These are phyloP conservation scores for Crypturellus tataupa DNA, from an alignment of 2,797 vertebrate species.

Conservation along the genomic window DNA sequence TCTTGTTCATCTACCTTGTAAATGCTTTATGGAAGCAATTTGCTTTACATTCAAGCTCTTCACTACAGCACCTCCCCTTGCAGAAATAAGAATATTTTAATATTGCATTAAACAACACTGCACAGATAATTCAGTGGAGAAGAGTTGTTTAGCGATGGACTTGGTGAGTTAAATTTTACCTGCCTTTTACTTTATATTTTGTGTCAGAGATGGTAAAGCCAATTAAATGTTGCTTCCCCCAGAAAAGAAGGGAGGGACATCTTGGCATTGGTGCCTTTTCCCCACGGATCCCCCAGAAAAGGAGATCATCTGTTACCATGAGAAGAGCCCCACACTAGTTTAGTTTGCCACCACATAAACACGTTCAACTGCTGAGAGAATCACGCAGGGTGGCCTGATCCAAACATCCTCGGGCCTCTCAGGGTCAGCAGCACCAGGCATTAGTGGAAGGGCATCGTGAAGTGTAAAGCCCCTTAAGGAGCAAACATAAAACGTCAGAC, in stretches of 20 bases:
- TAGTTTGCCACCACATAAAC: background rate
- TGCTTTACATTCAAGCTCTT: background rate
- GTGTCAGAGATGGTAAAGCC: background rate
- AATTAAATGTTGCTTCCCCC: background rate
- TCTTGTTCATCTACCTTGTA: background rate
- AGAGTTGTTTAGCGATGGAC: background rate
- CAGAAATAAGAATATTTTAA: background rate
- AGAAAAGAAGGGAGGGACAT: background rate
- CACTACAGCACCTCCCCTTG: background rate
- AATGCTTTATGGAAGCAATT: background rate
- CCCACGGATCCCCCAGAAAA: background rate
- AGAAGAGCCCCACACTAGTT: background rate
- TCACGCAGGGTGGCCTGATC: background rate
- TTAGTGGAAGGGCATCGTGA: background rate
- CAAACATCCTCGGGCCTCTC: background rate
- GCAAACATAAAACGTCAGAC: background rate
- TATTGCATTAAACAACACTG: background rate
- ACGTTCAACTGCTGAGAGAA: background rate
- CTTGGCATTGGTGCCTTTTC: rapidly evolving
- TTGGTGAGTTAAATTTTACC: background rate
- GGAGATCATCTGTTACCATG: background rate
- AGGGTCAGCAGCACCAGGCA: background rate
- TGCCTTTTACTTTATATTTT: background rate
- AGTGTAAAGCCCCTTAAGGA: background rate
- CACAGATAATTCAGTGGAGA: background rate